These are phyloP conservation scores for Bombus ignitus DNA, from an alignment of 1,140 invertebrate genomes.

Conservation along the genomic window DNA sequence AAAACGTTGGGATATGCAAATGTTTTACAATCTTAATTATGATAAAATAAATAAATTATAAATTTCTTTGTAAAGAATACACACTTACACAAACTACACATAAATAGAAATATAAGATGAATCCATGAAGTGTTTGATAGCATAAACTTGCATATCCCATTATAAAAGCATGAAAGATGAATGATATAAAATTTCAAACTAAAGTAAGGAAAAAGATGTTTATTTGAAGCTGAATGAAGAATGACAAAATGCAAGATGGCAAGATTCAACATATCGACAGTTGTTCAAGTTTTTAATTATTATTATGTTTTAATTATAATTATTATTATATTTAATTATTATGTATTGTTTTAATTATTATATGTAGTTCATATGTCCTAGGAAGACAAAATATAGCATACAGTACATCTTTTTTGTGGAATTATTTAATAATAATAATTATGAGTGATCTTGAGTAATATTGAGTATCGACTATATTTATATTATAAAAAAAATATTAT, in stretches of 20 bases:
- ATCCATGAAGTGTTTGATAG: constrained; percentile 12
- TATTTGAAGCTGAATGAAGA: constrained; percentile 60
- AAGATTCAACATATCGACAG: constrained; percentile 66
- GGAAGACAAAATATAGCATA: constrained; percentile 61
- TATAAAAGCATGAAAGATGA: constrained; percentile 53
- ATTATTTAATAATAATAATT: neutral
- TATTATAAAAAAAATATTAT: neutral
- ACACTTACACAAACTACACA: neutral
- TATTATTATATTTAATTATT: too few species aligned
- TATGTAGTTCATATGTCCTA: constrained; percentile 75
- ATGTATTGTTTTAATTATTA: constrained; percentile 68
- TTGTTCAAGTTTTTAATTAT: constrained; percentile 75
- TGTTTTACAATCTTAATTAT: neutral
- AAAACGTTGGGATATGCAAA: constrained; percentile 53
- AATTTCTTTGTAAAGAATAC: neutral
- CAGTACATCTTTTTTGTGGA: neutral
- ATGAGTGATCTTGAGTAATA: neutral
- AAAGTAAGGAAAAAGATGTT: constrained; percentile 61
- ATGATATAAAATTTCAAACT: constrained; percentile 57
- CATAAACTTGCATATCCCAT: constrained; percentile 59
- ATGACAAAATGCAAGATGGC: constrained; percentile 68
- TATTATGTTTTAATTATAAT: constrained; percentile 4
- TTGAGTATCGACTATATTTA: neutral
- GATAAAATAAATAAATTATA: neutral
- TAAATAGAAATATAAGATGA: constrained; percentile 1